These are phyloP conservation scores for Callaeas wilsoni DNA, from an alignment of 2,113 vertebrate species.

Conservation along the genomic window DNA sequence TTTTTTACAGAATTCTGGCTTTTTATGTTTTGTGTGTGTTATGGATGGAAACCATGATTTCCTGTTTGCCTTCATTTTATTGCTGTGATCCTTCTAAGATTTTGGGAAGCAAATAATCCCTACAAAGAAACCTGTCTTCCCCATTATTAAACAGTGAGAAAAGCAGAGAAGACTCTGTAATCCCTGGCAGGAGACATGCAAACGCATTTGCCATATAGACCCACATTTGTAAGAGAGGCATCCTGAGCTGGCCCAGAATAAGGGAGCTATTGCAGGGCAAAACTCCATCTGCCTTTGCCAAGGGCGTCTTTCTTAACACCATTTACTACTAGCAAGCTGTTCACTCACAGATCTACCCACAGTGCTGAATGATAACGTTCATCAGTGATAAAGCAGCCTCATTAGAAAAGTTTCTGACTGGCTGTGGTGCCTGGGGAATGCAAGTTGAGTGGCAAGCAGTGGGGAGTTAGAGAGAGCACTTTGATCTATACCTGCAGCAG, in stretches of 20 bases:
- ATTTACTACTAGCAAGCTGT: not conserved
- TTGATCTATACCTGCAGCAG: not conserved
- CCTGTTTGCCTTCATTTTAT: not conserved
- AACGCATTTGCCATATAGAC: not conserved
- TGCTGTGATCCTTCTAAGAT: not conserved
- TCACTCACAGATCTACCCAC: not conserved
- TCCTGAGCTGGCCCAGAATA: not conserved
- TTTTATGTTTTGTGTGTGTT: not conserved
- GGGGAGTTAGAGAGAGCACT: not conserved
- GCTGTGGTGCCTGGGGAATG: not conserved
- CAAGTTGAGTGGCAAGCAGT: not conserved
- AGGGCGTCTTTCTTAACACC: not conserved
- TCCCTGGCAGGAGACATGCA: accelerated
- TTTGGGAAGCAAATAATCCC: not conserved
- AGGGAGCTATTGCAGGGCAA: not conserved
- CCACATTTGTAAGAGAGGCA: not conserved
- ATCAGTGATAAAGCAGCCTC: not conserved
- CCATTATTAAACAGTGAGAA: not conserved
- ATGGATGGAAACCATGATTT: not conserved
- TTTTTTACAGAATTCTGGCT: not conserved
- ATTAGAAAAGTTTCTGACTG: not conserved
- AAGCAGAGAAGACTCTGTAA: not conserved
- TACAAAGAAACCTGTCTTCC: not conserved
- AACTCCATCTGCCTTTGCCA: not conserved
- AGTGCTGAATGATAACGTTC: not conserved